These are phyloP conservation scores for Graptemys geographica DNA, from an alignment of 2,797 vertebrate species.

Conservation along the genomic window DNA sequence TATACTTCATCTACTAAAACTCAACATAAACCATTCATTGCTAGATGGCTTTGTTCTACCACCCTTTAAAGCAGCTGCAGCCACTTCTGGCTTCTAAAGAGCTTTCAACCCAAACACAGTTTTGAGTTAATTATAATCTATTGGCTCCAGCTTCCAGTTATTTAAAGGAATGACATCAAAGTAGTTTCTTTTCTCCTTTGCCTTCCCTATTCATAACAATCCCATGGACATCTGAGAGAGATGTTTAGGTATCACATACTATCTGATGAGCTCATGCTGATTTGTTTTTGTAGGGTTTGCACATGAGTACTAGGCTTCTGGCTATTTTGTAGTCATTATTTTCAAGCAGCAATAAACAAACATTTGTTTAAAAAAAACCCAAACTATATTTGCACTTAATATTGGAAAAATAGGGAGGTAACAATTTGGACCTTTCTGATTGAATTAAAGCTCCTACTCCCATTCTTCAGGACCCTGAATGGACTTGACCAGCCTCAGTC, in stretches of 20 bases:
- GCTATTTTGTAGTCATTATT: neutral
- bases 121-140: constrained; percentile 59
- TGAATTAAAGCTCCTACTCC: neutral
- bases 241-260: constrained; percentile 1
- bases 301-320: neutral
- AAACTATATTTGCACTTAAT: neutral
- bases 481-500: neutral
- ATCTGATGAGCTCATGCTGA: neutral
- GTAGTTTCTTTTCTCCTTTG: constrained; percentile 27
- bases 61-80: constrained; percentile 63
- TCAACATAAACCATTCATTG: constrained; percentile 52
- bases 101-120: constrained; percentile 51
- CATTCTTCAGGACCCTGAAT: neutral
- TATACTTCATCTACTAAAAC: constrained; percentile 44
- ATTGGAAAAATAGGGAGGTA: neutral
- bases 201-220: constrained; percentile 11
- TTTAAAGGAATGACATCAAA: constrained; percentile 51
- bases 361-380: neutral
- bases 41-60: constrained; percentile 43
- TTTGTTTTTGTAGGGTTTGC: neutral
- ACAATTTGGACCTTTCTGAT: neutral
- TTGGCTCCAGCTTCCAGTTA: constrained; percentile 47
- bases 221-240: constrained; percentile 35
- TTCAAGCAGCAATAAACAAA: neutral
- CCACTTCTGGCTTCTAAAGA: constrained; percentile 49